Base-by-base conservation (phyloP, 2,113 vertebrate species). In the Suncus etruscus region DNA sequence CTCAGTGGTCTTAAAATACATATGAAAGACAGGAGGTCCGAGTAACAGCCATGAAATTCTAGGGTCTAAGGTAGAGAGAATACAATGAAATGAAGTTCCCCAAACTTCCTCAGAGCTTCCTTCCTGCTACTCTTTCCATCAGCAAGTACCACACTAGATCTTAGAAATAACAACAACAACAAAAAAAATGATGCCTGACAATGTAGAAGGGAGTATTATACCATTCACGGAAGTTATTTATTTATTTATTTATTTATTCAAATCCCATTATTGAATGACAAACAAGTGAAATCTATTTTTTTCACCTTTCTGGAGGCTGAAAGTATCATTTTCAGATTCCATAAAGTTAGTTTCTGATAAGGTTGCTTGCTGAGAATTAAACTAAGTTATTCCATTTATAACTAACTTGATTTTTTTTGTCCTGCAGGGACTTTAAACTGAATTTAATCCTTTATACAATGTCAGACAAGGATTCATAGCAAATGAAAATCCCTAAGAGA, bases 81-180 rank as follows among this genome's bases (percentile, higher is more conserved):
- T 70, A 0, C 27, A 16, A 11, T 9, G 27, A 54, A 39, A 51
- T 20, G 6, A 0, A 2, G 10, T 6, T 39, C 25, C 24, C 51
- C 51, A 18, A 15, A 22, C 31, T 72, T 69, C 18, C 83, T 0
- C 1, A 1, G 78, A n/a, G 18, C 32, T 27, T 61, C 48, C 32
- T 6, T 32, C 4, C 1, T 3, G 7, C 25, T 25, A 24, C 22
- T 1, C 9, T n/a, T 29, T 58, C 1, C 0, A 4, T 45, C 39
- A 3, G 0, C 16, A 20, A 76, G 14, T 68, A 3, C 66, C 22
- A 15, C 1, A 3, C 50, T 32, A n/a, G 45, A 24, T 22, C 12
- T 0, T 72, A 14, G n/a, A 47, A 51, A 73, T 45, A 27, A 27
- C 9, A 27, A 29, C n/a, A n/a, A n/a, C 10, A 20, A 22, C 8